Conservation (phyloP, 2,797 vertebrate genomes). For the Paratrypauchen microcephalus region DNA sequence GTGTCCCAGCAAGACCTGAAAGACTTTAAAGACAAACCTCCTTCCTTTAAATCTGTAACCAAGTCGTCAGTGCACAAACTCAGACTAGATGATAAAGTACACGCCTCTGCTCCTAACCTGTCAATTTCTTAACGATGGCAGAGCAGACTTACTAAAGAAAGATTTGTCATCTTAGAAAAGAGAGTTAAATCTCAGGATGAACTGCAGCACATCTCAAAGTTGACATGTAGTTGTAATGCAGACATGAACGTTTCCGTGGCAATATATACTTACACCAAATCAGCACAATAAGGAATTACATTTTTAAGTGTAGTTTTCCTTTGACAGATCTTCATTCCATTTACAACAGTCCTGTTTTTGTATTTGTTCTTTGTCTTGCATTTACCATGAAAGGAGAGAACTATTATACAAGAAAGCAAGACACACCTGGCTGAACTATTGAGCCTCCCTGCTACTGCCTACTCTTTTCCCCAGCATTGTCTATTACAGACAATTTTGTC, state of each 20-base stretch:
- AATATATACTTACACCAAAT: constrained; percentile 49
- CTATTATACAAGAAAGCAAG: constrained; percentile 6
- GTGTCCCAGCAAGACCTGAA: constrained; percentile 22
- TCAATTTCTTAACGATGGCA: constrained; percentile 30
- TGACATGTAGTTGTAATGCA: constrained; percentile 17
- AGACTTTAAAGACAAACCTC: constrained; percentile 52
- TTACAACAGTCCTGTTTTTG: constrained; percentile 26
- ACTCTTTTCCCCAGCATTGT: background rate
- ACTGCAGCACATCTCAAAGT: constrained; percentile 24
- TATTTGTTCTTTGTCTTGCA: constrained; percentile 16
- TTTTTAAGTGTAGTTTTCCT: constrained; percentile 14
- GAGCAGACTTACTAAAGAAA: constrained; percentile 1
- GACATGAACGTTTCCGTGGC: constrained; percentile 43
- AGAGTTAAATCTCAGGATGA: constrained; percentile 36
- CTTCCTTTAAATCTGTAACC: constrained; percentile 56
- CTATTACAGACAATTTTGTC: background rate
- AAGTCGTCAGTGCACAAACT: constrained; percentile 33
- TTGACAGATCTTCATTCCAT: constrained; percentile 7
- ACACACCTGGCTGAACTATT: constrained; percentile 62
- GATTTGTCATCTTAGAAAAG: constrained; percentile 19
- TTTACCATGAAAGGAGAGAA: constrained; percentile 18
- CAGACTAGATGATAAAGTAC: constrained; percentile 52
- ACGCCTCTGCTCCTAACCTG: constrained; percentile 82
- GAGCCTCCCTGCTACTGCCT: constrained; percentile 22
- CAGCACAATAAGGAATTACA: constrained; percentile 26